phyloP scores from a whole-genome alignment of 2,888 invertebrate genomes.

The Luffia ferchaultella region DNA sequence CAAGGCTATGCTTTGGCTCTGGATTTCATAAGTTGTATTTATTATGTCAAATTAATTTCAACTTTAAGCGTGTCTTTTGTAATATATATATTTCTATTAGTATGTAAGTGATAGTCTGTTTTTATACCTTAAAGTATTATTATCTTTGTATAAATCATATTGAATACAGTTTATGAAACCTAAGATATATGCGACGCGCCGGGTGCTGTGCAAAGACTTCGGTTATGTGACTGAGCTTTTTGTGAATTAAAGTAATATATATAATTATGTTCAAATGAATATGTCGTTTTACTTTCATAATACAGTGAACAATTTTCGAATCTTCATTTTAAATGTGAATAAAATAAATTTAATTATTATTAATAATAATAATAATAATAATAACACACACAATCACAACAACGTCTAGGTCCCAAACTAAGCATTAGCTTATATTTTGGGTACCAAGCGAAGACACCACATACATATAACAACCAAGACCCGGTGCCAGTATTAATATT shows the following conservation, averaged over 20 bases:
- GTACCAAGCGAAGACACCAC: no score
- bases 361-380: no score
- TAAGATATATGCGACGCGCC: conserved; percentile 35
- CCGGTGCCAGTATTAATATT: no score
- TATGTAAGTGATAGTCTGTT: conserved; percentile 32
- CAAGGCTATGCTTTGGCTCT: conserved; percentile 14
- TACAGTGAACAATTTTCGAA: no score
- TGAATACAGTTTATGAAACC: conserved; percentile 58
- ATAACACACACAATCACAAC: no score
- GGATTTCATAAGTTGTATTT: conserved; percentile 53
- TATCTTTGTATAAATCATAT: conserved; percentile 14
- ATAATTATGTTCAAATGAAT: conserved; percentile 38
- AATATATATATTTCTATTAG: conserved; percentile 54
- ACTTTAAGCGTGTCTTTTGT: conserved; percentile 36
- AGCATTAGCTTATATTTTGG: no score
- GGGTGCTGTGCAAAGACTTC: conserved; percentile 37
- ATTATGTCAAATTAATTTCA: no score
- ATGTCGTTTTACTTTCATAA: conserved; percentile 18
- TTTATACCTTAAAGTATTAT: conserved; percentile 26
- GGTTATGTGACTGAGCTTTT: conserved; percentile 46
- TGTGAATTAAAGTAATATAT: no score
- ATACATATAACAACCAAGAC: no score
- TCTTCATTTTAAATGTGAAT: no score
- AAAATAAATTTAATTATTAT: no score
- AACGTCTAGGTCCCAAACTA: no score